These are phyloP conservation scores for Marasmarcha lunaedactyla DNA, from an alignment of 2,888 invertebrate genomes.

Conservation along the genomic window DNA sequence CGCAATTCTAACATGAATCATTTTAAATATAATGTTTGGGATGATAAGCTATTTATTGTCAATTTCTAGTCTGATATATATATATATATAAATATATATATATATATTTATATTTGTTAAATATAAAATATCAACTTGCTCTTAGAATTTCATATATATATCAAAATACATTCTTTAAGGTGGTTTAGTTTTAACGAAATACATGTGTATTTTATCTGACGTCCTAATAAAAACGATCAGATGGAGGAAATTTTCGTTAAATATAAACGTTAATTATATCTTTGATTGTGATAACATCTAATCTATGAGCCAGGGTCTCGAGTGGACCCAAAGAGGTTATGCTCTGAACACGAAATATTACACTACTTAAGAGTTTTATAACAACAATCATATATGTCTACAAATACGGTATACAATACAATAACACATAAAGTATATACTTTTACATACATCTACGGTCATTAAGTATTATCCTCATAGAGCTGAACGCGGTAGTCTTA, in stretches of 20 bases:
- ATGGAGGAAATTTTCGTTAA: too few relatives aligned
- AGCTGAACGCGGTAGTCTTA: slow-evolving; percentile 53
- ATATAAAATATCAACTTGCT: slow-evolving; percentile 24
- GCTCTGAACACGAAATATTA: slow-evolving; percentile 56
- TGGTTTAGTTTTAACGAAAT: slow-evolving; percentile 36
- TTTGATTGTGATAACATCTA: slow-evolving; percentile 17
- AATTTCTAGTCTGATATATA: slow-evolving; percentile 1
- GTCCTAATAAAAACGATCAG: slow-evolving; percentile 24
- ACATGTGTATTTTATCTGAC: slow-evolving; percentile 44
- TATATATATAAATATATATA: slow-evolving; percentile 11
- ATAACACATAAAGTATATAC: slow-evolving; percentile 23
- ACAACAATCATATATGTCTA: slow-evolving; percentile 27
- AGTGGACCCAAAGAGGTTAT: slow-evolving; percentile 38
- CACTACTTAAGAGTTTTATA: slow-evolving; percentile 24
- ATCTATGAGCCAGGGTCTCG: slow-evolving; percentile 29
- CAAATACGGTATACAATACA: slow-evolving; percentile 38
- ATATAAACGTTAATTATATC: slow-evolving; percentile 29
- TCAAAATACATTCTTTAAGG: slow-evolving; percentile 12
- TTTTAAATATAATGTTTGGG: slow-evolving; percentile 5
- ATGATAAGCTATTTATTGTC: neutral
- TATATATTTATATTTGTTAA: slow-evolving; percentile 16
- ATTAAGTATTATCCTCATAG: slow-evolving; percentile 54
- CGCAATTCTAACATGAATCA: slow-evolving; percentile 7
- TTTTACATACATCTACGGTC: slow-evolving; percentile 24
- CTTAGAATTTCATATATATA: slow-evolving; percentile 18